Conservation (phyloP, 2,113 vertebrate genomes). For the Thalassoma bifasciatum region DNA sequence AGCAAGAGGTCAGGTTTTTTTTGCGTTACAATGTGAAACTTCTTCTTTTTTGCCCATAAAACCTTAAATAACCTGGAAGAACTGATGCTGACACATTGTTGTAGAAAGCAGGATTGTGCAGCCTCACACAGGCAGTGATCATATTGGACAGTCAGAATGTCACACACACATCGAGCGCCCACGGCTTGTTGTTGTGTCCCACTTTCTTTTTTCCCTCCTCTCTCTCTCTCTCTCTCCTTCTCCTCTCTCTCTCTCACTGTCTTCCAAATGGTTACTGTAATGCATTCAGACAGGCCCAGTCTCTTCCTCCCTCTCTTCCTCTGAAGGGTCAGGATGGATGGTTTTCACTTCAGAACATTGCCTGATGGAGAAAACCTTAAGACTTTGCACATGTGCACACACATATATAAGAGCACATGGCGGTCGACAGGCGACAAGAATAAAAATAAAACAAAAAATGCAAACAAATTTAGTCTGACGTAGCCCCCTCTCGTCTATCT, state of each 20-base stretch:
- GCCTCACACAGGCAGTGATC: slow-evolving; percentile 42
- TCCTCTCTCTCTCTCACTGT: slow-evolving; percentile 37
- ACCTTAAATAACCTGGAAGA: neutral
- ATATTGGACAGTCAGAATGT: slow-evolving; percentile 50
- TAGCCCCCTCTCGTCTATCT: slow-evolving; percentile 66
- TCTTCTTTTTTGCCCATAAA: neutral
- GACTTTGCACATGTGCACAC: neutral
- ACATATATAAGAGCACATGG: neutral
- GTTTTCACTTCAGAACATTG: slow-evolving; percentile 66
- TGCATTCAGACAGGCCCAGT: slow-evolving; percentile 68
- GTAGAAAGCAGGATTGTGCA: slow-evolving; percentile 28
- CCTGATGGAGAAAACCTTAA: slow-evolving; percentile 44
- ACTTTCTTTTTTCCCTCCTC: slow-evolving; percentile 48
- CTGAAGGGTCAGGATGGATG: slow-evolving; percentile 55
- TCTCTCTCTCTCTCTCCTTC: slow-evolving; percentile 23
- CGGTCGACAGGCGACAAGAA: neutral
- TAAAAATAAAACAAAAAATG: neutral
- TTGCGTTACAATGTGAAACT: too few species aligned
- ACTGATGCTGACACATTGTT: slow-evolving; percentile 19
- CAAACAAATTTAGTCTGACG: slow-evolving; percentile 62
- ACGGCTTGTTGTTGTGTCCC: slow-evolving; percentile 67
- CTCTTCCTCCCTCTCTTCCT: slow-evolving; percentile 39
- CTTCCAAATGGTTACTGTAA: slow-evolving; percentile 70
- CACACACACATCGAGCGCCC: slow-evolving; percentile 46
- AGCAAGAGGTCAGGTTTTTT: too few species aligned